phyloP scores from a whole-genome alignment of 2,888 invertebrate species.

The Drosophila fulvimacula region DNA sequence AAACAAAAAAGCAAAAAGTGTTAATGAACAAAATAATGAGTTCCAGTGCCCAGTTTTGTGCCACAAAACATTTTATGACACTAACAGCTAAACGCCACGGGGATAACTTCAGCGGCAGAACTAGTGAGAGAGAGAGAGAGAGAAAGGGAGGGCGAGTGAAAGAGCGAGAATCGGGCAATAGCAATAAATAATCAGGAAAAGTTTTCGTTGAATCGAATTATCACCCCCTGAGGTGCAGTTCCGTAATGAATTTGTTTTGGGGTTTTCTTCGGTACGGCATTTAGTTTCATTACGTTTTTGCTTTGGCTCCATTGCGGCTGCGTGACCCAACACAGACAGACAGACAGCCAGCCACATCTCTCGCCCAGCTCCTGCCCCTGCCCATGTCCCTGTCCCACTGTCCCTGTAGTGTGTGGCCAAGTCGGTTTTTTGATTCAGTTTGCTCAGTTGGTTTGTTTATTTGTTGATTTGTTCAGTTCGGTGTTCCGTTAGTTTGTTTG shows the following conservation, averaged over 20 bases:
- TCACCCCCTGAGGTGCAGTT: slow-evolving; percentile 80
- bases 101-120: slow-evolving; percentile 53
- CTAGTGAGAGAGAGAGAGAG: neutral
- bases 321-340: slow-evolving; percentile 61
- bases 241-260: slow-evolving; percentile 80
- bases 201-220: slow-evolving; percentile 80
- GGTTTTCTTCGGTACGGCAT: slow-evolving; percentile 68
- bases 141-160: slow-evolving; percentile 7
- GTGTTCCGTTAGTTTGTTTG: slow-evolving; percentile 42
- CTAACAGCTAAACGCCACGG: slow-evolving; percentile 75
- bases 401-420: slow-evolving; percentile 24
- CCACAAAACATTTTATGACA: slow-evolving; percentile 78
- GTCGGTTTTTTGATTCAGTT: slow-evolving; percentile 70
- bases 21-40: slow-evolving; percentile 78
- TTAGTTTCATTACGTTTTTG: slow-evolving; percentile 77
- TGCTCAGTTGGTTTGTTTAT: slow-evolving; percentile 59
- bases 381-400: neutral
- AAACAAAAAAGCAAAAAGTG: slow-evolving; percentile 63
- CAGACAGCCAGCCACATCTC: neutral
- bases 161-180: slow-evolving; percentile 42
- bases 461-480: slow-evolving; percentile 29
- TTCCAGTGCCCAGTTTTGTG: slow-evolving; percentile 74
- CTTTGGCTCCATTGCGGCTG: slow-evolving; percentile 65
- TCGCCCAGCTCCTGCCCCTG: neutral
- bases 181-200: slow-evolving; percentile 80